Base-by-base conservation (phyloP, 1,140 invertebrate species). In the Drosophila ambigua region DNA sequence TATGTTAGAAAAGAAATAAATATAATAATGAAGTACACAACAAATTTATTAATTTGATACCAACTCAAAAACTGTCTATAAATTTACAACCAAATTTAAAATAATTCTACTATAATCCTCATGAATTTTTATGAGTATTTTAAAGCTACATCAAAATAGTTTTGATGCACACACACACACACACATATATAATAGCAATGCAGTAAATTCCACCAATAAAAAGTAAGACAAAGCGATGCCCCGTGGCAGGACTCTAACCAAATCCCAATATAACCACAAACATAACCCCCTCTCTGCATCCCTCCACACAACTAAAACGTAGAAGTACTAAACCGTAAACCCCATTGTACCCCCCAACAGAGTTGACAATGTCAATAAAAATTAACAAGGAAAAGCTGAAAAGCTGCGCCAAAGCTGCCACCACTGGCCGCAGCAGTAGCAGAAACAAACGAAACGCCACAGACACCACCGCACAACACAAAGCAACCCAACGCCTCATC, bases 361-460 rank as follows among this genome's bases (percentile, higher is more conserved):
- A 26, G 45, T 58, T 62, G 50, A 20, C 31, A 63, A 51, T 64
- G 71, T 72, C 68, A 73, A 76, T 76, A 78, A 87, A 87, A 87
- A 82, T 68, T 67, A 78, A 87, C 52, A 63, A 61, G 61, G 53
- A 58, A 75, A 87, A 87, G 77, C 77, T 67, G 75, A 44, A 80
- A 81, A 85, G 72, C 76, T 64, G 45, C n/a, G n/a, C 7, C 46
- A 63, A 54, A 60, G 68, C 68, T 2, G 11, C 7, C 68, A 54
- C 66, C 55, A 48, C 68, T 61, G 66, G 48, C 67, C 67, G 16
- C 69, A 60, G 31, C 28, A 46, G 20, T 44, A 67, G 43, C 8
- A 65, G 23, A 49, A 8, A 26, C 11, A 39, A 39, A 8, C 9
- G 35, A 20, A 39, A 8, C 9, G 35, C 51, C 60, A 41, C 76